Evolutionary conservation across 1,140 invertebrate genomes (phyloP), one percentile per base, ranked within the genome.

Genomic region (Dreissena polymorpha): DNA sequence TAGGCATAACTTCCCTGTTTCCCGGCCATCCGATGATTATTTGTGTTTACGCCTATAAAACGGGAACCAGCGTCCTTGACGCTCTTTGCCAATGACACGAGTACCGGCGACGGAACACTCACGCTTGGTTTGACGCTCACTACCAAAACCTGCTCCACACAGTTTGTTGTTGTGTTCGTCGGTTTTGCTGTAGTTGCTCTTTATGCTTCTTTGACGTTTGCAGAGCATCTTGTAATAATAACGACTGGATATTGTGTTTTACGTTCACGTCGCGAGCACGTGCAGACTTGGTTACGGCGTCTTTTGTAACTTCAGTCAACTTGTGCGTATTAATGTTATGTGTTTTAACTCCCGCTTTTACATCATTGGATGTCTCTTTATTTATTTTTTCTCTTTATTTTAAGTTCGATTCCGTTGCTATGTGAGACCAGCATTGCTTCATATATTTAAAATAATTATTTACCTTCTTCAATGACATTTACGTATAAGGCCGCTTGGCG

Each of bases 301-400:
- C 18, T 50, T 0, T n/a, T 67, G 64, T 49, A 14, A 65, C 75
- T 51, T 6, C 29, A n/a, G 53, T 64, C 10, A 60, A 2, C 2
- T 12, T 60, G 57, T 60, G 6, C 12, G 2, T 60, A n/a, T 3
- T 60, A 18, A 5, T 3, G 39, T 39, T 8, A 16, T 18, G 67
- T 39, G 39, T 39, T 39, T 39, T 39, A 21, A 21, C 16, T 2
- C 6, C 67, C 16, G 18, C 67, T 6, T 25, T 68, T n/a, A 7
- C 67, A n/a, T 18, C 3, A 27, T 16, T 68, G 14, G 67, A 18
- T 27, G 16, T 23, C 16, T 25, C 67, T 16, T 49, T 3, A 0
- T 72, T 81, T 21, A 81, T 49, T 57, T 81, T 81, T 64, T 71
- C 77, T 80, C 67, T 71, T 81, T 0, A 81, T 81, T 72, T 68